These are phyloP conservation scores for Sinocyclocheilus anophthalmus DNA, from an alignment of 2,113 vertebrate genomes.

Conservation along the genomic window DNA sequence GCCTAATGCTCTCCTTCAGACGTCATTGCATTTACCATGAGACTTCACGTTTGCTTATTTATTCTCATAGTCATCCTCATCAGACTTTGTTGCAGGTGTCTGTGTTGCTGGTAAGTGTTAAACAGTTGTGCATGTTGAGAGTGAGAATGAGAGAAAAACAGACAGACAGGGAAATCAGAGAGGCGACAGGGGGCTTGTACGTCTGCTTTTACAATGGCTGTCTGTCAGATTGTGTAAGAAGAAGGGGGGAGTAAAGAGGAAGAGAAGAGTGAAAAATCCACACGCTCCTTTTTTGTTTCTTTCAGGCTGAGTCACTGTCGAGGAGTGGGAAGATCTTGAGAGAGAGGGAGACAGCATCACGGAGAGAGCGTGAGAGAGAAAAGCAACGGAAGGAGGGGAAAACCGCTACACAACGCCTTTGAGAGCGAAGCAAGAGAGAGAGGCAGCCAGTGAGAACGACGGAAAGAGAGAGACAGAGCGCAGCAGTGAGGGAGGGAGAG, in stretches of 20 bases:
- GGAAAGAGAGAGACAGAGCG: slow-evolving; percentile 67
- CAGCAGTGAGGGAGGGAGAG: slow-evolving; percentile 58
- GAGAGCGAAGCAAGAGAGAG: slow-evolving; percentile 42
- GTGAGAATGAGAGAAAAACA: slow-evolving; percentile 31
- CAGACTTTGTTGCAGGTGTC: slow-evolving; percentile 17
- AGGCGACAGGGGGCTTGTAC: slow-evolving; percentile 50
- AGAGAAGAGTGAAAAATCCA: slow-evolving; percentile 66
- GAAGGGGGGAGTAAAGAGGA: slow-evolving; percentile 55
- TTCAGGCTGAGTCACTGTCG: slow-evolving; percentile 93
- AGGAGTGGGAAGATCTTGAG: slow-evolving; percentile 85
- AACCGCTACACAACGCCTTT: slow-evolving; percentile 67
- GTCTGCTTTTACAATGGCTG: slow-evolving; percentile 71
- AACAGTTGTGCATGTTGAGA: slow-evolving; percentile 23
- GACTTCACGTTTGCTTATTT: slow-evolving; percentile 3
- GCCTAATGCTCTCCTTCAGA: neutral
- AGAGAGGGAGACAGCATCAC: slow-evolving; percentile 59
- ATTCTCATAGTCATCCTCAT: neutral
- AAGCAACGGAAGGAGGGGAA: slow-evolving; percentile 48
- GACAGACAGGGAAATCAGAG: slow-evolving; percentile 14
- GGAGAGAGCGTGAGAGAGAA: slow-evolving; percentile 63
- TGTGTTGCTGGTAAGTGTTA: slow-evolving; percentile 24
- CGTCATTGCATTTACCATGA: neutral
- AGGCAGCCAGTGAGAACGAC: slow-evolving; percentile 9
- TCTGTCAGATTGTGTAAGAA: slow-evolving; percentile 80
- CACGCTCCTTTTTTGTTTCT: slow-evolving; percentile 77